Conservation (phyloP, 2,888 invertebrate genomes). For the Volucella zonaria region DNA sequence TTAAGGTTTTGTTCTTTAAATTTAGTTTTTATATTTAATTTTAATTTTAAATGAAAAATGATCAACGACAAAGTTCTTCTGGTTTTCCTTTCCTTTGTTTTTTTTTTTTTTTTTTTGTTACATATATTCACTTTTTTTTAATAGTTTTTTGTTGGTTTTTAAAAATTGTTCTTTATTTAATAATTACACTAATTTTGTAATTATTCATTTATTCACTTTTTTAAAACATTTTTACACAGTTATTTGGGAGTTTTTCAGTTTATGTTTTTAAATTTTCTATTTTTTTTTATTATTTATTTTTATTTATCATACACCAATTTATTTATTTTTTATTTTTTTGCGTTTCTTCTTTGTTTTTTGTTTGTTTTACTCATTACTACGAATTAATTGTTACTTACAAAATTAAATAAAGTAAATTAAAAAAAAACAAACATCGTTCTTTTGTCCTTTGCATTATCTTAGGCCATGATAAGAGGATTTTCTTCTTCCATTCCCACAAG, state of each 20-base stretch:
- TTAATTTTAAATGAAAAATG: conserved; percentile 43
- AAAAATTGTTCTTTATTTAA: conserved; percentile 55
- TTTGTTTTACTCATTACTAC: conserved; percentile 42
- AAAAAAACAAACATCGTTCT: conserved; percentile 33
- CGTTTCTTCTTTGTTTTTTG: conserved; percentile 5
- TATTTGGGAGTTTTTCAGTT: conserved; percentile 55
- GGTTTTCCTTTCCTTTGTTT: conserved; percentile 3
- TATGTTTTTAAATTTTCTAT: conserved; percentile 33
- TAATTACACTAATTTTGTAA: conserved; percentile 69
- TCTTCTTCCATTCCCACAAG: conserved; percentile 22
- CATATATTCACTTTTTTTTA: conserved; percentile 47
- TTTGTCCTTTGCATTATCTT: conserved; percentile 63
- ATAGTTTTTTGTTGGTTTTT: conserved; percentile 5
- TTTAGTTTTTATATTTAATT: conserved; percentile 27
- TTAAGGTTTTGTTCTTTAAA: conserved; percentile 15
- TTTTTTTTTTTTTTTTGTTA: conserved; percentile 32
- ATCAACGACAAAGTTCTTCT: conserved; percentile 46
- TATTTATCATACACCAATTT: conserved; percentile 73
- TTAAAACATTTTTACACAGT: conserved; percentile 53
- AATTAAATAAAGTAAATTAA: conserved; percentile 68
- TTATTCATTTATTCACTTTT: conserved; percentile 46
- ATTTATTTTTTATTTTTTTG: conserved; percentile 38
- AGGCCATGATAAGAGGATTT: conserved; percentile 57
- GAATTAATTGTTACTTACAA: conserved; percentile 72
- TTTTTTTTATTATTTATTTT: conserved; percentile 53